A percentile compares a stretch with the other conserved stretches of the same genome.
phyloP scores from a whole-genome alignment of 2,888 invertebrate genomes.

The Carterocephalus palaemon region DNA sequence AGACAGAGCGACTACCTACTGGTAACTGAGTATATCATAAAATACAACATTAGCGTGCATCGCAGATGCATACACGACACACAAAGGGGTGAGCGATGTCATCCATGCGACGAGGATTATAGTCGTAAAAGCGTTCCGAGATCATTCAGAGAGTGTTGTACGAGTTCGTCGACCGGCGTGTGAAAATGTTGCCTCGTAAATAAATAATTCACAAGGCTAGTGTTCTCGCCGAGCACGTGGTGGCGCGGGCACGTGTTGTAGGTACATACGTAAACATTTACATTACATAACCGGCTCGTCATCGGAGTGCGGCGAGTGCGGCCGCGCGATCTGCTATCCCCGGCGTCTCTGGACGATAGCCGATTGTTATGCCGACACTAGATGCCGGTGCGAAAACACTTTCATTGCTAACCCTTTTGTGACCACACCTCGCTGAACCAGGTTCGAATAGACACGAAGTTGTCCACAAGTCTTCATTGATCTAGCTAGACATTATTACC shows the following conservation, averaged over 20 bases:
- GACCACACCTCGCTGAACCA: no score
- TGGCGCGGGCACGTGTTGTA: conserved; percentile 65
- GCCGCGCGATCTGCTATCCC: background rate
- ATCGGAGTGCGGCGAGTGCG: conserved; percentile 61
- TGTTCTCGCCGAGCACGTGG: conserved; percentile 76
- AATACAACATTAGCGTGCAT: no score
- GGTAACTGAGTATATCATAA: conserved; percentile 3
- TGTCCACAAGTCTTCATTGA: no score
- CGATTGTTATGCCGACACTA: no score
- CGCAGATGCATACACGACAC: conserved; percentile 7
- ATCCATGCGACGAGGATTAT: conserved; percentile 64
- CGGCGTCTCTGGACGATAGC: no score
- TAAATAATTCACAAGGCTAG: conserved; percentile 80
- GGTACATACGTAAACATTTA: conserved; percentile 78
- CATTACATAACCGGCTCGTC: conserved; percentile 78
- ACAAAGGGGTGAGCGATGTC: conserved; percentile 42
- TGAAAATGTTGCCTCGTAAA: conserved; percentile 78
- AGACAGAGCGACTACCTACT: conserved; percentile 2
- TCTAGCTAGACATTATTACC: no score
- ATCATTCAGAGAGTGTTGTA: no score
- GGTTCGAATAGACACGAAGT: no score
- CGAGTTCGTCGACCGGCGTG: conserved; percentile 77
- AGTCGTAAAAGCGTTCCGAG: conserved; percentile 73
- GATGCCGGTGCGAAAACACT: no score
- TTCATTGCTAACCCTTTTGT: no score